A percentile compares a stretch with the other conserved stretches of the same genome.
These are phyloP conservation scores for Vidua macroura DNA, from an alignment of 2,113 vertebrate species.

Conservation along the genomic window DNA sequence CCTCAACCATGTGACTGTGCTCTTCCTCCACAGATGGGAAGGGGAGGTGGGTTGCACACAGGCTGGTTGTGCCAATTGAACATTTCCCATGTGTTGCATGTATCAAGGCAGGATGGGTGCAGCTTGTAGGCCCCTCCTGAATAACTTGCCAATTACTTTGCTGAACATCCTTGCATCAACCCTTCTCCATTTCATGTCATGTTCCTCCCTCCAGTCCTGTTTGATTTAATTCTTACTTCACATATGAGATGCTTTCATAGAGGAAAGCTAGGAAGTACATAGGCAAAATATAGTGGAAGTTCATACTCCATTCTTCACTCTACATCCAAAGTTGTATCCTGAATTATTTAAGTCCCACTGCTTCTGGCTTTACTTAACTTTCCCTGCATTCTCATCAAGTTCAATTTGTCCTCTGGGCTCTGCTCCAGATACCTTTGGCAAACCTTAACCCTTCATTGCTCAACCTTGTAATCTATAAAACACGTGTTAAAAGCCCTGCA, in stretches of 20 bases:
- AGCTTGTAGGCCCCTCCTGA: neutral
- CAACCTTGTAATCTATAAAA: neutral
- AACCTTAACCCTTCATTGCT: neutral
- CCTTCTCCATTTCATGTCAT: neutral
- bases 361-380: neutral
- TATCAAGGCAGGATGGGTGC: rapidly evolving
- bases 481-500: rapidly evolving
- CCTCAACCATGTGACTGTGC: neutral
- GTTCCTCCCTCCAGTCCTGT: neutral
- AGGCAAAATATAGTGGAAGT: neutral
- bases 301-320: neutral
- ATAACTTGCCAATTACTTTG: neutral
- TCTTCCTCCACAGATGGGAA: neutral
- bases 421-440: neutral
- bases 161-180: neutral
- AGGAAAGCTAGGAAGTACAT: neutral
- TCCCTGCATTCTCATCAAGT: neutral
- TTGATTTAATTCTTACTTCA: neutral
- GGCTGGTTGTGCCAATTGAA: neutral
- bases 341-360: neutral
- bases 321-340: neutral
- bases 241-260: neutral
- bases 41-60: neutral
- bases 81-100: neutral
- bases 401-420: neutral